Evolutionary conservation across 2,888 invertebrate genomes (phyloP).

Genomic region (Torymus aiolomorphi): DNA sequence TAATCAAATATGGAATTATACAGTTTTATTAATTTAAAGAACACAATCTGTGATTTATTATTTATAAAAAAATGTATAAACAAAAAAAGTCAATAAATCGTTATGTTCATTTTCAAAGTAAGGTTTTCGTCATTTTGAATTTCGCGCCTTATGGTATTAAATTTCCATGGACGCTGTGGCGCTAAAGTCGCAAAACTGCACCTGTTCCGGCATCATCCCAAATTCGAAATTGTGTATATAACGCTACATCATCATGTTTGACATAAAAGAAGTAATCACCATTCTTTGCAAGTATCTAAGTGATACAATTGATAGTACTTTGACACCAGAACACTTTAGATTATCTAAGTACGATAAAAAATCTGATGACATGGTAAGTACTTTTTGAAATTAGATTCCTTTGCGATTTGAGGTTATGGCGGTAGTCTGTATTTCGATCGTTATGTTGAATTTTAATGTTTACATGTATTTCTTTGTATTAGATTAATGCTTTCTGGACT

Average conservation of each 20-base stretch:
- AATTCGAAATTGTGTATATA: slow-evolving; percentile 44
- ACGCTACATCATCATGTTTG: slow-evolving; percentile 64
- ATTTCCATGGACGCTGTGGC: no score
- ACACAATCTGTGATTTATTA: no score
- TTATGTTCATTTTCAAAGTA: no score
- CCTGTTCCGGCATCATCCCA: slow-evolving; percentile 15
- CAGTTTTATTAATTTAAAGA: no score
- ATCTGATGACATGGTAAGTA: slow-evolving; percentile 69
- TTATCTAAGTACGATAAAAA: slow-evolving; percentile 70
- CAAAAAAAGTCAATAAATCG: not conserved
- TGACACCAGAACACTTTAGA: slow-evolving; percentile 73
- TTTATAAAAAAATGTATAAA: no score
- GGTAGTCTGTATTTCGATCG: not conserved
- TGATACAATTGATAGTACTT: slow-evolving; percentile 63
- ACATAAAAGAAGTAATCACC: slow-evolving; percentile 71
- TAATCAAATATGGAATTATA: no score
- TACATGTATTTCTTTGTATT: slow-evolving; percentile 7
- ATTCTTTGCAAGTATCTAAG: slow-evolving; percentile 72
- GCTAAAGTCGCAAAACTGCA: not conserved
- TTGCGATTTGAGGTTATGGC: slow-evolving; percentile 47
- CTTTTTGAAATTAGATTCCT: not conserved
- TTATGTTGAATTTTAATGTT: not conserved
- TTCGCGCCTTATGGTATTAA: no score
- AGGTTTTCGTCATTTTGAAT: no score
- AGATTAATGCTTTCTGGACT: slow-evolving; percentile 57